Evolutionary conservation across 2,888 invertebrate species (phyloP), one percentile per base, ranked within the genome.

Genomic region (Sphaerophoria taeniata): DNA sequence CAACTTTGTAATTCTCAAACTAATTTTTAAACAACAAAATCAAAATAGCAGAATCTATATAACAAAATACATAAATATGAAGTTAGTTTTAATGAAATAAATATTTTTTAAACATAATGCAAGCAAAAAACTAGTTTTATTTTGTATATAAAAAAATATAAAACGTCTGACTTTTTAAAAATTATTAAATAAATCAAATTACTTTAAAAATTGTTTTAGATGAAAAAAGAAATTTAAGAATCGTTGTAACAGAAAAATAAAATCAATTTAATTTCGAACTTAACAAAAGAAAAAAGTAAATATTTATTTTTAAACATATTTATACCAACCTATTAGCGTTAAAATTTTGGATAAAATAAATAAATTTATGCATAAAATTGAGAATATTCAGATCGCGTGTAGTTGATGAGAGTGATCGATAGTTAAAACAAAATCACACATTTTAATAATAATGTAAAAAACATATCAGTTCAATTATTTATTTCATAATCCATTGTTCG

Each of bases 391-490:
- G 79, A 83, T 65, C 51, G 73, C 70, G 73, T 70, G 3, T 6
- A 61, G 31, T 43, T 73, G 34, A n/a, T 74, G 58, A 73, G 78
- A 70, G 79, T 74, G 78, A 74, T 83, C 67, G 24, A 16, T 12
- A 6, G 6, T 39, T 45, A 58, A 61, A 60, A 16, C 69, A 51
- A 33, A 65, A 83, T 83, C 79, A 83, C 83, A 72, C 56, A 73
- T 74, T 80, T 77, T 77, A 69, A 70, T 71, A 61, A 24, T 71
- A 71, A 61, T 80, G 81, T 85, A 81, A 69, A 2, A 80, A 82
- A 86, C 86, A 86, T 86, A 86, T 86, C 86, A 86, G 86, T 86
- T 86, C 81, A 86, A 78, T 82, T 86, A 86, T 86, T 86, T 86
- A 86, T 86, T 86, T 82, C 86, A 86, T 82, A 86, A 24, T 24